phyloP scores from a whole-genome alignment of 2,888 invertebrate species.

The Metacarcinus magister region DNA sequence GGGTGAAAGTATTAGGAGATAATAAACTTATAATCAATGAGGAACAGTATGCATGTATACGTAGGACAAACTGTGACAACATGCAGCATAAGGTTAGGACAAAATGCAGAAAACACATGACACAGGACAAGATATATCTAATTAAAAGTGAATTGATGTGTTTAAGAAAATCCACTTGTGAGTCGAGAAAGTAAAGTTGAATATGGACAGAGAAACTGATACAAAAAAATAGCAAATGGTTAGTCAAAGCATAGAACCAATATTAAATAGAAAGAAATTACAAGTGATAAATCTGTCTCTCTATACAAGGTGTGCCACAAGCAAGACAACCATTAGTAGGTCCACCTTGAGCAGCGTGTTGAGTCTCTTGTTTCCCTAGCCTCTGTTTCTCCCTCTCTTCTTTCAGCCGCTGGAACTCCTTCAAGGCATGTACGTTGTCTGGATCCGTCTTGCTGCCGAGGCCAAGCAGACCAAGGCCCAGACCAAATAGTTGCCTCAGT shows the following conservation, averaged over 20 bases:
- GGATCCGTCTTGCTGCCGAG: neutral
- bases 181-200: neutral
- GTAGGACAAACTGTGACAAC: neutral
- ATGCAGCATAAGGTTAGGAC: neutral
- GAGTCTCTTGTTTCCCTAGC: neutral
- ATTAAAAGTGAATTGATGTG: neutral
- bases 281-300: neutral
- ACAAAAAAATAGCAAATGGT: neutral
- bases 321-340: neutral
- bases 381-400: slow-evolving; percentile 16
- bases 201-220: neutral
- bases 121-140: neutral
- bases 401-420: slow-evolving; percentile 31
- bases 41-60: neutral
- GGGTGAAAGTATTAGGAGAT: neutral
- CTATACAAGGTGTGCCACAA: neutral
- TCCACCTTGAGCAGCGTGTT: neutral
- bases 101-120: neutral
- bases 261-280: neutral
- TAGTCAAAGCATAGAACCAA: neutral
- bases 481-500: slow-evolving; percentile 53
- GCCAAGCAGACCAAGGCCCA: neutral
- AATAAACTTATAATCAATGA: neutral
- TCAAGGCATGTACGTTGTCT: slow-evolving; percentile 29
- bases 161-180: neutral